Evolutionary conservation across 2,797 vertebrate species (phyloP).

Genomic region (Naso thynnoides): DNA sequence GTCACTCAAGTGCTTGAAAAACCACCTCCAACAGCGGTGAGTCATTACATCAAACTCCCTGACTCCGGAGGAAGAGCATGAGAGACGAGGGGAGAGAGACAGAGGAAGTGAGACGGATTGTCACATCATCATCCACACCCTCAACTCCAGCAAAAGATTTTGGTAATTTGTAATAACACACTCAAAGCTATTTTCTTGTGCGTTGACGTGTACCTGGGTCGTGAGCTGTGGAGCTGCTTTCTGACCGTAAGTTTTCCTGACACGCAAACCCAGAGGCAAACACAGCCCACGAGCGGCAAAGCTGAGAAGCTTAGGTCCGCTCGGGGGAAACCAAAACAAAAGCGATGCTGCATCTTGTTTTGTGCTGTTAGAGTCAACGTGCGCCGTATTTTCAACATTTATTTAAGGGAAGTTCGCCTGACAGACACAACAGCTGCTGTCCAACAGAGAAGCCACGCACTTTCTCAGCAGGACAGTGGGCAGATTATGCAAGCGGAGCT

Average conservation of each 20-base stretch:
- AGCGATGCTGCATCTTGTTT: constrained; percentile 26
- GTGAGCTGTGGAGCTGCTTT: constrained; percentile 16
- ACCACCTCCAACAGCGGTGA: constrained; percentile 61
- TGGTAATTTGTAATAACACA: constrained; percentile 29
- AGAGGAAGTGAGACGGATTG: constrained; percentile 17
- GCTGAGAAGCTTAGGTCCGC: background rate
- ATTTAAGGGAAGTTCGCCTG: constrained; percentile 26
- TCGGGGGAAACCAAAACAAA: constrained; percentile 32
- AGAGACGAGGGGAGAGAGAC: constrained; percentile 10
- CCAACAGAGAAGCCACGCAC: constrained; percentile 12
- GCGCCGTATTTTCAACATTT: constrained; percentile 15
- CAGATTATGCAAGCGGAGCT: constrained; percentile 58
- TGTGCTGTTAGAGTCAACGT: background rate
- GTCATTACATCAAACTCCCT: constrained; percentile 52
- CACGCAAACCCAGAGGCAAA: constrained; percentile 26
- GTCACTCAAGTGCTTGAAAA: constrained; percentile 65
- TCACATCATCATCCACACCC: constrained; percentile 29
- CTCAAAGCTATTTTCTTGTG: constrained; percentile 14
- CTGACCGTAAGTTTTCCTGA: constrained; percentile 30
- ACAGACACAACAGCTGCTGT: constrained; percentile 11
- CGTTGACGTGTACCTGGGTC: constrained; percentile 9
- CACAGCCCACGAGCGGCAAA: constrained; percentile 17
- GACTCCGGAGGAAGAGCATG: constrained; percentile 12
- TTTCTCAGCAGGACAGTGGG: constrained; percentile 48
- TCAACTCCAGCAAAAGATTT: constrained; percentile 8